Conservation (phyloP, 53 echinoderm and acorn worm genomes). For the Arbacia lixula region DNA sequence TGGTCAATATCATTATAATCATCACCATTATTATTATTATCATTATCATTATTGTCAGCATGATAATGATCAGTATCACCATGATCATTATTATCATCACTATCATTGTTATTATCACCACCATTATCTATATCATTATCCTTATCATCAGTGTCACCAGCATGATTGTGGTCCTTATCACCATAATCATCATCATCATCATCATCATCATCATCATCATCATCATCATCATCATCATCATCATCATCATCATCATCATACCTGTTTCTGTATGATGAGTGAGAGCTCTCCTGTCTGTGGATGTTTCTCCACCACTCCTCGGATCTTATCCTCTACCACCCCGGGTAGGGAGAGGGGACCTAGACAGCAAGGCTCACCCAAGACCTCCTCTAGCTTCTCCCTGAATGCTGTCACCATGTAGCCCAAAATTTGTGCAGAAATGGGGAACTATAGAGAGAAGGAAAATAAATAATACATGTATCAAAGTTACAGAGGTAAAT, state of each 20-base stretch:
- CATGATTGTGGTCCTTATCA: too few species aligned
- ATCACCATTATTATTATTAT: too few species aligned
- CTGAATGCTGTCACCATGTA: constrained; percentile 55
- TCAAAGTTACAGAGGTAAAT: neutral
- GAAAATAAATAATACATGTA: neutral
- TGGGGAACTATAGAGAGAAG: constrained; percentile 28
- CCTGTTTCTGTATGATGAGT: constrained; percentile 48
- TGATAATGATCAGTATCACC: too few species aligned
- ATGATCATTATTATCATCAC: too few species aligned
- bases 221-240: neutral
- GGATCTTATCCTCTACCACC: constrained; percentile 54
- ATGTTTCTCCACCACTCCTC: constrained; percentile 40
- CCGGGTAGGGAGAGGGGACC: constrained; percentile 47
- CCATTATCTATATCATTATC: too few species aligned
- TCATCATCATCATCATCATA: neutral
- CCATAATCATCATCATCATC: neutral
- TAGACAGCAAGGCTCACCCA: constrained; percentile 73
- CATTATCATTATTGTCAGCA: too few species aligned
- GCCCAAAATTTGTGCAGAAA: constrained; percentile 27
- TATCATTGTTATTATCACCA: too few species aligned
- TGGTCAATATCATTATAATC: too few species aligned
- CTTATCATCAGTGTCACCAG: too few species aligned
- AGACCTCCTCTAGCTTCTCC: constrained; percentile 58
- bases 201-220: neutral
- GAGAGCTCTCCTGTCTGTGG: constrained; percentile 26